Evolutionary conservation across 2,113 vertebrate species (phyloP), one percentile per base, ranked within the genome.

Genomic region (Myotis lucifugus): DNA sequence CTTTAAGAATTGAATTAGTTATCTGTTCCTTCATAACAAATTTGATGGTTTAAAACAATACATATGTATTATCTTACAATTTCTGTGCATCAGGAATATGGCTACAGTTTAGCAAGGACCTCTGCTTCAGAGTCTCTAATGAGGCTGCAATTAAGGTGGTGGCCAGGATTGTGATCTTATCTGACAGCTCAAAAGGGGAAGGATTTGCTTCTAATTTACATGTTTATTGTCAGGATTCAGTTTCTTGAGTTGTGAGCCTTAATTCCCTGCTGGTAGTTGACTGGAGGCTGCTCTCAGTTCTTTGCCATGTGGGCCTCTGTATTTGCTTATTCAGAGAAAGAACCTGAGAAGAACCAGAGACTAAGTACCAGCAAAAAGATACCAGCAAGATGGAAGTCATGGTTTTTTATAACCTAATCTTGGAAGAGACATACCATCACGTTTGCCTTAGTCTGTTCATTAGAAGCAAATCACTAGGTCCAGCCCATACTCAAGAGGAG

Each of bases 371-470:
- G 54, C 42, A 42, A 61, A 72, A 85, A 40, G 25, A 50, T 81
- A 7, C 48, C 34, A 77, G 34, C 2, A 64, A 78, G 67, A 76
- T 23, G 56, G n/a, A 70, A 61, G 48, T 48, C 40, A 77, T 5
- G 70, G 19, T 83, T 7, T 85, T 61, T 40, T 93, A 40, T 48
- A 92, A 40, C 27, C n/a, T n/a, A 64, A 67, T 74, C 59, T 95
- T 56, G 9, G 42, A 77, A 77, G 54, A 89, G 56, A 87, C 52
- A 52, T 87, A 66, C 21, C 10, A 54, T 79, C 52, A 15, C 46
- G 77, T 95, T 74, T 93, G 11, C 46, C 25, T 78, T 88, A 66
- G 59, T 90, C 67, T 93, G 46, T 78, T 93, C 12, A 79, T 88
- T 76, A 37, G 48, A 61, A 90, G 15, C 25, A 79, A 50, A 9